phyloP scores from a whole-genome alignment of 2,113 vertebrate species.

The Lates calcarifer region DNA sequence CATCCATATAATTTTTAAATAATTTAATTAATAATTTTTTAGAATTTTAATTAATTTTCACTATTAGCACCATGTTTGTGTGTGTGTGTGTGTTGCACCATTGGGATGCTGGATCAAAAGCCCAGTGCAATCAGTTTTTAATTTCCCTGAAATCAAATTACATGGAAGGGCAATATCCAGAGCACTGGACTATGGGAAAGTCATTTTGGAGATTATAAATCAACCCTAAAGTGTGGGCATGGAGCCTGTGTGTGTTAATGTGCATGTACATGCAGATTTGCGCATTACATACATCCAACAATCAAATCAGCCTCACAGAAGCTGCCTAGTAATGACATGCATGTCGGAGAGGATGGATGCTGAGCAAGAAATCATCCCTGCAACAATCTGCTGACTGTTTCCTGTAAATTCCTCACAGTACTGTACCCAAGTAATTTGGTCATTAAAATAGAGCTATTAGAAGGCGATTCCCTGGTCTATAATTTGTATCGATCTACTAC shows the following conservation, averaged over 20 bases:
- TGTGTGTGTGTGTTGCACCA: constrained; percentile 19
- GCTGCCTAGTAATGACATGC: not conserved
- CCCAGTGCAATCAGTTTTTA: constrained; percentile 74
- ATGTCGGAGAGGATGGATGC: constrained; percentile 18
- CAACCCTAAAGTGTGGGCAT: constrained; percentile 34
- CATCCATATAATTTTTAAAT: no score
- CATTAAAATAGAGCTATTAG: constrained; percentile 37
- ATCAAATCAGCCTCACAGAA: not conserved
- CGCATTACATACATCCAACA: not conserved
- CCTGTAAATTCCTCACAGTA: constrained; percentile 29
- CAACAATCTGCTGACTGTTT: constrained; percentile 36
- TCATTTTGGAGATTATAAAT: constrained; percentile 69
- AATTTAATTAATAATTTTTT: no score
- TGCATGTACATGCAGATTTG: not conserved
- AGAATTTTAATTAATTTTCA: no score
- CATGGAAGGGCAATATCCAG: constrained; percentile 66
- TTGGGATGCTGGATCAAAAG: constrained; percentile 55
- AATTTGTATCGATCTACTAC: constrained; percentile 58
- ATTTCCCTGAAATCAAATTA: constrained; percentile 79
- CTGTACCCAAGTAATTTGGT: constrained; percentile 49
- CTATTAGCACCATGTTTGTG: not conserved
- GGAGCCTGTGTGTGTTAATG: not conserved
- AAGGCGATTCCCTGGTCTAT: constrained; percentile 1
- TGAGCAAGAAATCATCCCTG: constrained; percentile 31
- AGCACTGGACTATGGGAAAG: constrained; percentile 63